phyloP scores from a whole-genome alignment of 1,140 invertebrate species.

The Dryas iulia region DNA sequence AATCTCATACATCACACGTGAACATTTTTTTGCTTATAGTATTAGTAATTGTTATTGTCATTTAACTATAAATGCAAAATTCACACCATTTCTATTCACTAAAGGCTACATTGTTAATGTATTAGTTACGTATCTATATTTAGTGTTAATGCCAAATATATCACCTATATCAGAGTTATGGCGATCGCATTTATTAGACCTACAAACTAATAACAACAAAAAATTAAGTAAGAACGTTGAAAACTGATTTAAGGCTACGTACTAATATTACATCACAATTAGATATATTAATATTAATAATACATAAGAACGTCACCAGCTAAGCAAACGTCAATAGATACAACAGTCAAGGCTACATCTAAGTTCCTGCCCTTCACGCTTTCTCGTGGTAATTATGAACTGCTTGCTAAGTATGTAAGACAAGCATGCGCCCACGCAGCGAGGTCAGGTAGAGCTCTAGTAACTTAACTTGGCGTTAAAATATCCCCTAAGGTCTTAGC shows the following conservation, averaged over 20 bases:
- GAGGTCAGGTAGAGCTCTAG: slow-evolving; percentile 17
- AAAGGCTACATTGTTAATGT: no score
- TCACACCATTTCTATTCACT: no score
- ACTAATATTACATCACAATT: no score
- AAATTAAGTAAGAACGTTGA: background rate
- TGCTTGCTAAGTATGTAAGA: slow-evolving; percentile 23
- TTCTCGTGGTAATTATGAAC: slow-evolving; percentile 41
- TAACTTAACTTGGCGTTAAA: background rate
- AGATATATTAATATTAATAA: no score
- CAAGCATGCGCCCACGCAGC: slow-evolving; percentile 25
- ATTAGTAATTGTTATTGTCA: no score
- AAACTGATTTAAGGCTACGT: background rate
- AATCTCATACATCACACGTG: no score
- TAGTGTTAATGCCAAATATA: no score
- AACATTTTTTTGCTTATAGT: no score
- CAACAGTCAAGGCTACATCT: slow-evolving; percentile 37
- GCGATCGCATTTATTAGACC: no score
- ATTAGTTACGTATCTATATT: no score
- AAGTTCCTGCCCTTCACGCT: slow-evolving; percentile 54
- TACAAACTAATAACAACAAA: background rate
- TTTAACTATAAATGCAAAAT: no score
- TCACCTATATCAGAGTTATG: background rate
- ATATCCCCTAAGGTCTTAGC: background rate
- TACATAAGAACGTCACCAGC: slow-evolving; percentile 1
- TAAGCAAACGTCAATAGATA: slow-evolving; percentile 9